Conservation (phyloP, 2,888 invertebrate species). For the Bursaphelenchus okinawaensis region DNA sequence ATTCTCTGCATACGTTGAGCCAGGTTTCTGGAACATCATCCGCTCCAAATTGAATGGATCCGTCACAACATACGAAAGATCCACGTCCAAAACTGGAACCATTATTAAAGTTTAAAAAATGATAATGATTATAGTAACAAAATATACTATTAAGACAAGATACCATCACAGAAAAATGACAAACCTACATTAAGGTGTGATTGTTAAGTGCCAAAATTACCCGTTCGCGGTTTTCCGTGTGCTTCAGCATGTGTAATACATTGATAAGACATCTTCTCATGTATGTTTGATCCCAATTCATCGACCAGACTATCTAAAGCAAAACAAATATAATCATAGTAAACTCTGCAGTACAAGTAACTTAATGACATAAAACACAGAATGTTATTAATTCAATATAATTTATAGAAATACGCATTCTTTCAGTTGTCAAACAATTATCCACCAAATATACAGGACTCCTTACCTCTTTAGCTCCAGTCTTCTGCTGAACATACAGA, state of each 20-base stretch:
- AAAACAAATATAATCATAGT: not conserved
- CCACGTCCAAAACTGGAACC: constrained; percentile 51
- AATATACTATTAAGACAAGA: no score
- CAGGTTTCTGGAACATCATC: constrained; percentile 54
- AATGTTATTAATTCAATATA: no score
- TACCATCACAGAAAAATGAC: not conserved
- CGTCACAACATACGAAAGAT: constrained; percentile 51
- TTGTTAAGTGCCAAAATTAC: constrained; percentile 32
- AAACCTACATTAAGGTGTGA: constrained; percentile 24
- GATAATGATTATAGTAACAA: no score
- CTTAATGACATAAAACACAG: no score
- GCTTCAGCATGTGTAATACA: constrained; percentile 43
- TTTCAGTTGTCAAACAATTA: not conserved
- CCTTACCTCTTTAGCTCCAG: constrained; percentile 41
- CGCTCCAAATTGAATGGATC: constrained; percentile 53
- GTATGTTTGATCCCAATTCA: constrained; percentile 52
- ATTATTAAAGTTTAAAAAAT: no score
- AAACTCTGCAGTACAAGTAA: not conserved
- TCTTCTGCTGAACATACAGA: constrained; percentile 41
- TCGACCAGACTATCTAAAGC: constrained; percentile 47
- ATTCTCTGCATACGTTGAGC: constrained; percentile 39
- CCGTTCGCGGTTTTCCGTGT: constrained; percentile 21
- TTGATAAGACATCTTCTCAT: constrained; percentile 48
- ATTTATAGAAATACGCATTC: no score
- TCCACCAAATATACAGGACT: not conserved